Conservation (phyloP, 2,888 invertebrate genomes). For the Atrina japonica region DNA sequence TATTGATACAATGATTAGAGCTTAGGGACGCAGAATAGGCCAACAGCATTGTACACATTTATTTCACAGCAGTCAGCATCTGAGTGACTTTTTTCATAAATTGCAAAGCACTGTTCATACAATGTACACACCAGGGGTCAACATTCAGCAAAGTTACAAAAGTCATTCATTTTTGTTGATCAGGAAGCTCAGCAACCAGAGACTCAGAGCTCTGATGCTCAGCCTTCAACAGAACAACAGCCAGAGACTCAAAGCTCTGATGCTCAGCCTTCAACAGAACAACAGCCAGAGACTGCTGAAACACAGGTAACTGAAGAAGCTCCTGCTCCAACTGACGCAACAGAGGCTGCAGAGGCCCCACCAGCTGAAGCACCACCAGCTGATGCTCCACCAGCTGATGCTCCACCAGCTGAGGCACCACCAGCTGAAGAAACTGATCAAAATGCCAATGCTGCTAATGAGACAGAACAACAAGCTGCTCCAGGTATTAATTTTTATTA, state of each 20-base stretch:
- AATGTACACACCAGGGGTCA: too few relatives aligned
- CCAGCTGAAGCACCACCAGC: slow-evolving; percentile 43
- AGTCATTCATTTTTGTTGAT: too few relatives aligned
- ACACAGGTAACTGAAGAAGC: slow-evolving; percentile 8
- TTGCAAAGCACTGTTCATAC: too few relatives aligned
- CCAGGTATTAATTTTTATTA: too few relatives aligned
- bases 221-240: slow-evolving; percentile 4
- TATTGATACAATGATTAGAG: too few relatives aligned
- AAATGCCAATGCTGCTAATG: slow-evolving; percentile 14
- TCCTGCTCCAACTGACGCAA: slow-evolving; percentile 26
- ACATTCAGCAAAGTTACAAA: too few relatives aligned
- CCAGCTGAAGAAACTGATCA: slow-evolving; percentile 3
- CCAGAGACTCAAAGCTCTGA: slow-evolving; percentile 6
- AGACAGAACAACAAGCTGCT: slow-evolving; percentile 13
- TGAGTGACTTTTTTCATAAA: too few relatives aligned
- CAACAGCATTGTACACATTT: too few relatives aligned
- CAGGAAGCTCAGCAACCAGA: slow-evolving; percentile 5
- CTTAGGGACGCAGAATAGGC: too few relatives aligned
- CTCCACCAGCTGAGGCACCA: slow-evolving; percentile 13
- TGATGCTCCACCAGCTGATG: slow-evolving; percentile 27
- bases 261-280: slow-evolving; percentile 3
- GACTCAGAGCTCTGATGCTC: slow-evolving; percentile 8
- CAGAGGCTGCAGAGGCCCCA: slow-evolving; percentile 24
- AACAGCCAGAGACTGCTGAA: slow-evolving; percentile 9
- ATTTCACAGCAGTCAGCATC: too few relatives aligned